phyloP scores from a whole-genome alignment of 2,797 vertebrate genomes.

The Fundulus diaphanus region DNA sequence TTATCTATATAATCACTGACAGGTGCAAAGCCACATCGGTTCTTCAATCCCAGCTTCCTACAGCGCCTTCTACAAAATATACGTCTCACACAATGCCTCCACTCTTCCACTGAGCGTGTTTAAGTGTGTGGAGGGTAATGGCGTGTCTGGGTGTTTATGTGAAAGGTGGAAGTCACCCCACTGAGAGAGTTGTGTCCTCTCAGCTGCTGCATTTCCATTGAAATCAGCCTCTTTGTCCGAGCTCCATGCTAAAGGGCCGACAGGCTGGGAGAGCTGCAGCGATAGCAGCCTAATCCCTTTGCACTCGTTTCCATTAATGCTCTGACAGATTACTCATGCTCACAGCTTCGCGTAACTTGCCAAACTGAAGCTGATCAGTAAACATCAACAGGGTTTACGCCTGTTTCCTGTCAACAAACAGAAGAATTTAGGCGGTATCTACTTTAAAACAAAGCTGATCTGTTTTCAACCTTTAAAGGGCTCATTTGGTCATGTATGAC shows the following conservation, averaged over 20 bases:
- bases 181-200: constrained; percentile 69
- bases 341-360: constrained; percentile 25
- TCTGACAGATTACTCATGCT: constrained; percentile 54
- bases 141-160: constrained; percentile 24
- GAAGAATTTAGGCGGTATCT: no score
- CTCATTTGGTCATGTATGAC: no score
- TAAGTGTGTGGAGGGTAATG: constrained; percentile 13
- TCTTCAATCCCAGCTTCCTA: constrained; percentile 13
- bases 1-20: constrained; percentile 60
- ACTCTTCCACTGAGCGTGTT: neutral
- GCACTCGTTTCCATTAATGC: constrained; percentile 53
- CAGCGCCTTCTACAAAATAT: neutral
- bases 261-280: constrained; percentile 58
- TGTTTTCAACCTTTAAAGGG: no score
- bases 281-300: constrained; percentile 65
- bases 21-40: constrained; percentile 54
- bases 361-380: neutral
- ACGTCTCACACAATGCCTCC: neutral
- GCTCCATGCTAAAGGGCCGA: constrained; percentile 50
- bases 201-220: constrained; percentile 78
- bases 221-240: constrained; percentile 75
- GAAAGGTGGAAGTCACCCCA: constrained; percentile 71
- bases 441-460: no score
- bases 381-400: neutral
- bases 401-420: no score